Percentiles rank a stretch among this genome's conserved stretches.
Evolutionary conservation across 2,797 vertebrate species (phyloP).

Genomic region (Arnoldichthys spilopterus): DNA sequence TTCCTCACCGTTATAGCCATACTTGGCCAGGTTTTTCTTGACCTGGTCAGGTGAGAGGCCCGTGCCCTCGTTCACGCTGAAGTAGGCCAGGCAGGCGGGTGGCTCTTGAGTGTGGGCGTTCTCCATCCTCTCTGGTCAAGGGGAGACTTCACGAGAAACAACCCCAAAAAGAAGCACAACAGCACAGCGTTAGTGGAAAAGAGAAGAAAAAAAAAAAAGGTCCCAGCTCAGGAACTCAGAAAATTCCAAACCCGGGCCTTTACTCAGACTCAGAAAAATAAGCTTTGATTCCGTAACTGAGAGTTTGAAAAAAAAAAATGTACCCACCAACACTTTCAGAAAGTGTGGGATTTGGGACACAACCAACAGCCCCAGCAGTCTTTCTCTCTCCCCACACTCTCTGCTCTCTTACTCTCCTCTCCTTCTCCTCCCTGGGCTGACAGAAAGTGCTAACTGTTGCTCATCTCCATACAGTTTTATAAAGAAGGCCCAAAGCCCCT

Average conservation of each 20-base stretch:
- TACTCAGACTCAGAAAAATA: conserved; percentile 33
- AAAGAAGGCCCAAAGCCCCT: conserved; percentile 73
- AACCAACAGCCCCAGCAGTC: conserved; percentile 68
- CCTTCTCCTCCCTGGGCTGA: conserved; percentile 66
- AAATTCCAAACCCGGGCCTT: conserved; percentile 24
- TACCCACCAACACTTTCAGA: conserved; percentile 76
- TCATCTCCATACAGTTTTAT: conserved; percentile 81
- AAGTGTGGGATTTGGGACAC: conserved; percentile 71
- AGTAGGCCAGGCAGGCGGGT: conserved; percentile 84
- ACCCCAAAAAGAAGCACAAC: conserved; percentile 2
- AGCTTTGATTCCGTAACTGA: conserved; percentile 8
- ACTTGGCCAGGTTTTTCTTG: conserved; percentile 85
- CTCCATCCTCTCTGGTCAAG: conserved; percentile 83
- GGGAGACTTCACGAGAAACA: conserved; percentile 71
- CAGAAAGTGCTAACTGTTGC: conserved; percentile 81
- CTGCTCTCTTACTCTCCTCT: conserved; percentile 69
- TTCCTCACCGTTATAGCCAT: conserved; percentile 87
- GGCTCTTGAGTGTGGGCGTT: conserved; percentile 83
- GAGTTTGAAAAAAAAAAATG: not conserved
- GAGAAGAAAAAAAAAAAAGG: conserved; percentile 39
- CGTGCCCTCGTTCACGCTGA: conserved; percentile 83
- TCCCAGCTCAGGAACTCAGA: conserved; percentile 33
- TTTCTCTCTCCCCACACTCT: conserved; percentile 68
- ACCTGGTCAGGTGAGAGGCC: conserved; percentile 87
- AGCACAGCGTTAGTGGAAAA: conserved; percentile 40